Evolutionary conservation across 35 echinoderm and acorn worm species (phyloP), one percentile per base, ranked within the genome.

Genomic region (Lytechinus variegatus): DNA sequence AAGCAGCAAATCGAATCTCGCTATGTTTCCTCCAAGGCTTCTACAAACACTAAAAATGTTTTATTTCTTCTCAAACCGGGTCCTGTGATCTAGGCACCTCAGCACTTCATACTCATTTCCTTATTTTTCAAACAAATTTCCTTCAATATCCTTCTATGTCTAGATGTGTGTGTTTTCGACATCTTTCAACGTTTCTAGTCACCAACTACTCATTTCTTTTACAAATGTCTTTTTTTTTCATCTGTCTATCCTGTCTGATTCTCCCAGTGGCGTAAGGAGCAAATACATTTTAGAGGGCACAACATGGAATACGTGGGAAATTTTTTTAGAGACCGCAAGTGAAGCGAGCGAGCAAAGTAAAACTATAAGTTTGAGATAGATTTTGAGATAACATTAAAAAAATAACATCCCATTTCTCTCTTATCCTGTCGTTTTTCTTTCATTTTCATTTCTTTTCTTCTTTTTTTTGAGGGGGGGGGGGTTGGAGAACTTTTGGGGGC

Each of bases 91-190:
- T 24, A 79, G 66, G 66, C 66, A 79, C 66, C 61, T 79, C 4
- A 19, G 21, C 66, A 4, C 66, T 24, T n/a, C 66, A 24, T 79
- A 79, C 66, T 79, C 66, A 79, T 79, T 79, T 79, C 66, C 66
- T 79, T 79, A 79, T 79, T 79, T 79, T 79, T 79, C 66, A 79
- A 79, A 79, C 66, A 79, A 79, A 79, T 79, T 79, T 79, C 66
- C 66, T 79, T 79, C 14, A 16, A 79, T 79, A 79, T 79, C 66
- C 66, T 79, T 79, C 24, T 79, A 16, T 19, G 21, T 79, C 66
- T 79, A 24, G 16, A 79, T 79, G 66, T n/a, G 66, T 79, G 66
- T 79, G 8, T 79, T 79, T 7, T 19, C 14, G 14, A 13, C 61
- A 6, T 24, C 66, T 24, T 19, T 24, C 66, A 58, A 9, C 9